Evolutionary conservation across 2,888 invertebrate species (phyloP), one percentile per base, ranked within the genome.

Genomic region (Tetropium fuscum): DNA sequence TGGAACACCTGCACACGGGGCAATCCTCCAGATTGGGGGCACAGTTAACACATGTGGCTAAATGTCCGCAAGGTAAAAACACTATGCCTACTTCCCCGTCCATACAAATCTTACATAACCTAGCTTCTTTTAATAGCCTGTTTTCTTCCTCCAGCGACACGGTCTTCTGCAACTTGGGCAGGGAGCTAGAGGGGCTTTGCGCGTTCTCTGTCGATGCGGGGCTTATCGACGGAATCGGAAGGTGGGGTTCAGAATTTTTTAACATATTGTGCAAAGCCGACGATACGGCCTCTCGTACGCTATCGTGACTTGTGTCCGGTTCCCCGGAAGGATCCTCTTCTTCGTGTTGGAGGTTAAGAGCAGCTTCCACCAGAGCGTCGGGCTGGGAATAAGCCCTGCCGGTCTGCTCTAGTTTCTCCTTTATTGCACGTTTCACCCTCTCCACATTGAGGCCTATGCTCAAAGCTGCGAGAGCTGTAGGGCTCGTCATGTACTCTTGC

Each of bases 21-120:
- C 97, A 97, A 71, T 87, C 87, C 45, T 85, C 84, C 54, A 97
- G 85, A 74, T 93, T 92, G 1, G 93, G 90, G 6, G 95, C 95
- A 83, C 97, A 97, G 62, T 87, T 85, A 2, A 90, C 89, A 79
- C 98, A 97, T 56, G 94, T 92, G 60, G 91, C 88, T 72, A 97
- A 85, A 84, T 98, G 97, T 1, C 96, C 95, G 82, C 98, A 98
- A 10, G 97, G 97, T 70, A 97, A 84, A 83, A 97, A 96, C 59
- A 97, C 95, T 56, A 97, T 91, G 48, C 90, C 90, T 63, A 95
- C 91, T 84, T 97, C 96, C 68, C 88, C 88, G 80, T 96, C 96
- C 91, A 97, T 91, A 80, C 98, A 98, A 70, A 98, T 93, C 84
- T 96, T 97, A 82, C 97, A 97, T 62, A 92, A 83, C 51, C 93